Percentiles rank a stretch among this genome's conserved stretches.
These are phyloP conservation scores for Catamblyrhynchus diadema DNA, from an alignment of 2,797 vertebrate species.

Conservation along the genomic window DNA sequence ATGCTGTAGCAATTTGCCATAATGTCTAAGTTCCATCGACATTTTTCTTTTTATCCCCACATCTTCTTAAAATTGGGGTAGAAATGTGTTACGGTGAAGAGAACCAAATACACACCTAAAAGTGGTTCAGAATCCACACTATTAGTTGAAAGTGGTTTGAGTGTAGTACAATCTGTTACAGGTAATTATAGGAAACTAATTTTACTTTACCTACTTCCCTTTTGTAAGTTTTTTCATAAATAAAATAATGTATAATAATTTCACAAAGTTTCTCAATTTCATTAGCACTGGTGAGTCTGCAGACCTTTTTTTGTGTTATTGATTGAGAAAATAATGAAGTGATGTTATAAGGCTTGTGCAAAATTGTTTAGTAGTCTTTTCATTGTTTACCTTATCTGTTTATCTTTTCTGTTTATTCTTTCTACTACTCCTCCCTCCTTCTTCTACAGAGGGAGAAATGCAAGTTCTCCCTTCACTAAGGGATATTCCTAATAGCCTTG, in stretches of 20 bases:
- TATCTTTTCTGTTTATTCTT: not conserved
- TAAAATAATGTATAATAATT: not conserved
- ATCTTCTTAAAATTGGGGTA: not conserved
- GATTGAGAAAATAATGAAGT: not conserved
- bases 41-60: not conserved
- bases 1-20: constrained; percentile 10
- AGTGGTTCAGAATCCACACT: not conserved
- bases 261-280: not conserved
- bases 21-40: not conserved
- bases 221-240: too few relatives aligned
- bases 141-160: not conserved
- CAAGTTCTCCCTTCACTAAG: not conserved
- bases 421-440: not conserved
- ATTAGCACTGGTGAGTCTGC: not conserved
- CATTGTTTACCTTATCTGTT: not conserved
- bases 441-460: not conserved
- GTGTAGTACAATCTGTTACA: not conserved
- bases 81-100: not conserved
- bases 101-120: not conserved
- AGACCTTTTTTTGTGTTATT: not conserved
- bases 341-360: not conserved
- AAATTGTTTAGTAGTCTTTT: not conserved
- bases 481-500: not conserved
- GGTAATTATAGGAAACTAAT: not conserved
- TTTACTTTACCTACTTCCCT: not conserved